Conservation (phyloP, 2,888 invertebrate genomes). For the Biston stratarius region DNA sequence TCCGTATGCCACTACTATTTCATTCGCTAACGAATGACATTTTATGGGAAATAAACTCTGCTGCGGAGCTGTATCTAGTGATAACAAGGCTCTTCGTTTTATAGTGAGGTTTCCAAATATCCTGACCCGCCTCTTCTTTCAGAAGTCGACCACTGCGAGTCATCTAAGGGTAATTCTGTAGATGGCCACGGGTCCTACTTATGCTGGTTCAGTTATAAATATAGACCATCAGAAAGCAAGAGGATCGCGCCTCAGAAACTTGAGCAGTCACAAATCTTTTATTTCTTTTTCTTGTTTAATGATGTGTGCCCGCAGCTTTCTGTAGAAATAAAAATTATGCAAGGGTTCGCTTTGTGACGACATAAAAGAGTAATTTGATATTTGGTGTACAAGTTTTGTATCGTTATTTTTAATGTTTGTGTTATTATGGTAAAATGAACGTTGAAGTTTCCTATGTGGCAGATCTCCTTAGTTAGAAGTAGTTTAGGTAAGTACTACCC, state of each 20-base stretch:
- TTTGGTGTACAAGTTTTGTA: slow-evolving; percentile 23
- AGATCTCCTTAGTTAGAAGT: too few species aligned
- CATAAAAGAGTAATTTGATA: slow-evolving; percentile 35
- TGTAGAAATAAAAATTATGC: slow-evolving; percentile 43
- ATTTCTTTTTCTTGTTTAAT: slow-evolving; percentile 59
- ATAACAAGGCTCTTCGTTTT: slow-evolving; percentile 61
- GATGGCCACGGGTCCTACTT: slow-evolving; percentile 42
- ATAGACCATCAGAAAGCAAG: slow-evolving; percentile 51
- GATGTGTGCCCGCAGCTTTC: slow-evolving; percentile 50
- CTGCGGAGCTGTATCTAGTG: slow-evolving; percentile 58
- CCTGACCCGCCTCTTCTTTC: slow-evolving; percentile 43
- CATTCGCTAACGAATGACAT: slow-evolving; percentile 59
- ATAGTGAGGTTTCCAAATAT: slow-evolving; percentile 50
- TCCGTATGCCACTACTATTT: slow-evolving; percentile 52
- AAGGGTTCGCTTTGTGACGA: slow-evolving; percentile 37
- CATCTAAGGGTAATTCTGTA: slow-evolving; percentile 46
- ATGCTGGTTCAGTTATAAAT: slow-evolving; percentile 48
- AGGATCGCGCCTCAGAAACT: slow-evolving; percentile 54
- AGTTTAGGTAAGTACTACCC: too few species aligned
- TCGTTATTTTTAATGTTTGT: slow-evolving; percentile 40
- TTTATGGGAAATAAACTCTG: slow-evolving; percentile 67
- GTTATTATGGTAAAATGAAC: slow-evolving; percentile 42
- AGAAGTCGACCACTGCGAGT: slow-evolving; percentile 27
- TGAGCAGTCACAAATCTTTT: slow-evolving; percentile 60
- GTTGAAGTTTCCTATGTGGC: slow-evolving; percentile 37